Evolutionary conservation across 1,140 invertebrate species (phyloP).

Genomic region (Capitella teleta): DNA sequence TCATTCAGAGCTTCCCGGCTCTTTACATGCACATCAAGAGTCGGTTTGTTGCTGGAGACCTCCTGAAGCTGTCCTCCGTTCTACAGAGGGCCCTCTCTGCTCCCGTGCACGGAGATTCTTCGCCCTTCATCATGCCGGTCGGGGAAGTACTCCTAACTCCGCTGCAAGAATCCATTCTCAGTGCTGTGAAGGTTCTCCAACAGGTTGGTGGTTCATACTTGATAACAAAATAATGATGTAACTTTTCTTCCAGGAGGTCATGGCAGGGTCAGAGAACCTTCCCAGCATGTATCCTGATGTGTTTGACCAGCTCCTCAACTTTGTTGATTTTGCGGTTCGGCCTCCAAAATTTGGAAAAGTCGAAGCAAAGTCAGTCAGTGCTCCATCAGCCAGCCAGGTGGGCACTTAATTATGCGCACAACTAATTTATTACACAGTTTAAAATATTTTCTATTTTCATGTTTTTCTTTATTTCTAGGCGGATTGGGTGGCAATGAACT

Average conservation of each 20-base stretch:
- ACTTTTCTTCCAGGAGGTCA: slow-evolving; percentile 51
- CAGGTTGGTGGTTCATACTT: slow-evolving; percentile 45
- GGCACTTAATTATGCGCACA: neutral
- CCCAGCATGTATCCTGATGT: slow-evolving; percentile 63
- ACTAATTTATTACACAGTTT: neutral
- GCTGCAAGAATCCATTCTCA: slow-evolving; percentile 70
- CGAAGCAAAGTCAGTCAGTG: slow-evolving; percentile 19
- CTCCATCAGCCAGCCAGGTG: neutral
- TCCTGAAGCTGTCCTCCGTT: slow-evolving; percentile 67
- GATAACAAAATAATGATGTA: slow-evolving; percentile 2
- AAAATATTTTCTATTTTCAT: neutral
- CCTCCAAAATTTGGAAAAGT: slow-evolving; percentile 54
- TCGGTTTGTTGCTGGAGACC: slow-evolving; percentile 60
- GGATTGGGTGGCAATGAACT: slow-evolving; percentile 74
- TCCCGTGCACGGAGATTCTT: slow-evolving; percentile 69
- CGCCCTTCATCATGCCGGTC: slow-evolving; percentile 58
- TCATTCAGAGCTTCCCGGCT: slow-evolving; percentile 86
- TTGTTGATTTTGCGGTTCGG: slow-evolving; percentile 60
- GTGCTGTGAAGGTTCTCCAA: slow-evolving; percentile 66
- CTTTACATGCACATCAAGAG: slow-evolving; percentile 80
- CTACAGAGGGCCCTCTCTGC: slow-evolving; percentile 65
- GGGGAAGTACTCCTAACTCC: slow-evolving; percentile 63
- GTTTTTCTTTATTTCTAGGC: slow-evolving; percentile 38
- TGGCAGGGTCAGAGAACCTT: slow-evolving; percentile 52
- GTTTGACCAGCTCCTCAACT: slow-evolving; percentile 65